Percentiles rank a stretch among this genome's conserved stretches.
These are phyloP conservation scores for Brachionus rubens DNA, from an alignment of 1,140 invertebrate species.

Conservation along the genomic window DNA sequence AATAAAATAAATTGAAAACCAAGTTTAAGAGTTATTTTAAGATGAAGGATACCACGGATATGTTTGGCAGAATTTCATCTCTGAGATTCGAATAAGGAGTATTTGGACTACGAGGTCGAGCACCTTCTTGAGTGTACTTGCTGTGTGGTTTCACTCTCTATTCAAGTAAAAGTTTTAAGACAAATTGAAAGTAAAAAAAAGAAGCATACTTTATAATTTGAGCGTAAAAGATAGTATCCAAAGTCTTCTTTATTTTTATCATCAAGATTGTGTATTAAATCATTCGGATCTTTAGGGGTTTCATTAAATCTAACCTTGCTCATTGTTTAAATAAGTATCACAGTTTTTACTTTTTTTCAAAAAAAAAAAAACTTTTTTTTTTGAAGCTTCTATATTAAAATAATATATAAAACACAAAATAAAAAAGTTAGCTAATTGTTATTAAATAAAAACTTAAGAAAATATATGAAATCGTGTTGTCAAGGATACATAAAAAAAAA, in stretches of 20 bases:
- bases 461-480: background rate
- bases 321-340: background rate
- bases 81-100: slow-evolving; percentile 55
- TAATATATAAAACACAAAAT: background rate
- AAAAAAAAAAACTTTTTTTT: too few species aligned
- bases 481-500: background rate
- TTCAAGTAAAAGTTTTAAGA: background rate
- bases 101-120: slow-evolving; percentile 52
- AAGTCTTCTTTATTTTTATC: slow-evolving; percentile 27
- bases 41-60: slow-evolving; percentile 50
- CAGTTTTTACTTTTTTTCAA: background rate
- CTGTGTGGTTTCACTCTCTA: slow-evolving; percentile 35
- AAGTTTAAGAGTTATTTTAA: background rate
- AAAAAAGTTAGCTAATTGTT: slow-evolving; percentile 16
- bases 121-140: slow-evolving; percentile 44
- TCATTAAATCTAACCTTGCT: slow-evolving; percentile 31
- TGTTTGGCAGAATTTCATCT: slow-evolving; percentile 54
- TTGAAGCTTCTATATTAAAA: background rate
- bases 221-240: slow-evolving; percentile 24
- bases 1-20: background rate
- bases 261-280: slow-evolving; percentile 15
- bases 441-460: background rate
- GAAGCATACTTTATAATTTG: slow-evolving; percentile 42
- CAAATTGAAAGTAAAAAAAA: background rate
- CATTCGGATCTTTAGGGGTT: background rate